phyloP scores from a whole-genome alignment of 2,888 invertebrate species.

The Cepaea hortensis region DNA sequence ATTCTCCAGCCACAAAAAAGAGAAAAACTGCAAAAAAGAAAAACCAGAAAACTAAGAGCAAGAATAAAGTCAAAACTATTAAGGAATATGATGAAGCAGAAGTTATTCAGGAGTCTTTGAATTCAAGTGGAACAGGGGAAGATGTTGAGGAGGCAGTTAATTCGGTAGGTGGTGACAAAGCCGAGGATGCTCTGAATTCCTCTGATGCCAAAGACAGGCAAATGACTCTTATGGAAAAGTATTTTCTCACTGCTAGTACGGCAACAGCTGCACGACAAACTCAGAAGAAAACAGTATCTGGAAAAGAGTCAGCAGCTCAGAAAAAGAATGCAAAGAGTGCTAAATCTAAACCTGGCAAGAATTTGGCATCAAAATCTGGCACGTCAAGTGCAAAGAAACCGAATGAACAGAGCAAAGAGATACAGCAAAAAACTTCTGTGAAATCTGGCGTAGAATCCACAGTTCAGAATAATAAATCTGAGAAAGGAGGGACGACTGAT shows the following conservation, averaged over 20 bases:
- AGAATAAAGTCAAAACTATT: background rate
- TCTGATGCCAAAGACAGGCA: constrained; percentile 22
- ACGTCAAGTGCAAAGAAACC: constrained; percentile 15
- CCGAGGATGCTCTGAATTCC: background rate
- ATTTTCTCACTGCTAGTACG: constrained; percentile 38
- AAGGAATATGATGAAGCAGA: background rate
- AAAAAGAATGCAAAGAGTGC: background rate
- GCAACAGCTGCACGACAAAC: constrained; percentile 33
- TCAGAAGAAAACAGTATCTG: constrained; percentile 10
- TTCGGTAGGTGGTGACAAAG: background rate
- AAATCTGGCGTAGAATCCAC: constrained; percentile 20
- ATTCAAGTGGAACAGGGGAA: background rate
- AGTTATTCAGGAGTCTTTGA: background rate
- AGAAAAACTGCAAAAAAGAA: constrained; percentile 42
- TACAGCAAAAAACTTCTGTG: constrained; percentile 22
- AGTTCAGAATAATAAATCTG: constrained; percentile 8
- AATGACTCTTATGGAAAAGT: constrained; percentile 46
- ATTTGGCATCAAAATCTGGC: background rate
- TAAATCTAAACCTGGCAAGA: background rate
- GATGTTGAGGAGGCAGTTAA: background rate
- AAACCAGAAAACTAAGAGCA: constrained; percentile 10
- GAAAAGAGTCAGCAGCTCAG: background rate
- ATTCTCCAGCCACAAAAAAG: constrained; percentile 30
- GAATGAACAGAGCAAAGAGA: background rate
- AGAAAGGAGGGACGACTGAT: constrained; percentile 11